Evolutionary conservation across 2,797 vertebrate genomes (phyloP).

Genomic region (Clarias fuscus): DNA sequence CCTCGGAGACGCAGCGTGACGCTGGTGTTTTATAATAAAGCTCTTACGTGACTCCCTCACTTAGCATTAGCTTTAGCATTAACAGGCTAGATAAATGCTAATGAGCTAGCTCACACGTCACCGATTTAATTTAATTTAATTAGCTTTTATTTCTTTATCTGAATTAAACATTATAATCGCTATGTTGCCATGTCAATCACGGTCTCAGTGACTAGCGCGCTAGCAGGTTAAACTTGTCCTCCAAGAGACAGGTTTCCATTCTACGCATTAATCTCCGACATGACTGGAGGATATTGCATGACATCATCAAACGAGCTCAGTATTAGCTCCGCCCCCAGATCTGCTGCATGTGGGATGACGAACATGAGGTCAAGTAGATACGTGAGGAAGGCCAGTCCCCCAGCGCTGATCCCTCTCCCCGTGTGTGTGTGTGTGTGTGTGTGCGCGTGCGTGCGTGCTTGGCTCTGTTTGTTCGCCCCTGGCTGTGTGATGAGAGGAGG

Average conservation of each 20-base stretch:
- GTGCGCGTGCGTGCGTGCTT: not conserved
- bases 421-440: not conserved
- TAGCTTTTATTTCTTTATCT: too few species aligned
- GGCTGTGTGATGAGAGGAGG: constrained; percentile 47
- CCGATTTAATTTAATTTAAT: too few species aligned
- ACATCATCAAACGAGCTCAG: not conserved
- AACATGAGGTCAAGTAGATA: too few species aligned
- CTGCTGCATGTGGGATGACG: too few species aligned
- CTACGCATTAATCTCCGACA: not conserved
- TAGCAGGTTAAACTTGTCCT: not conserved
- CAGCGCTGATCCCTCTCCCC: not conserved
- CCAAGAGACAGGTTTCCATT: not conserved
- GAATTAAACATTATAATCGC: not conserved
- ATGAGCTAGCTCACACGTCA: not conserved
- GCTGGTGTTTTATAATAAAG: constrained; percentile 31
- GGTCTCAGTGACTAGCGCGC: not conserved
- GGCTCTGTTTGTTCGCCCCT: constrained; percentile 47
- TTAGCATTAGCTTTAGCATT: not conserved
- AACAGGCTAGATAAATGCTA: not conserved
- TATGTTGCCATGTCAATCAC: not conserved
- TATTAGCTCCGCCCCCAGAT: not conserved
- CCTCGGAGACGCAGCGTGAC: constrained; percentile 37
- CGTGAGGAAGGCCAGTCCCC: not conserved
- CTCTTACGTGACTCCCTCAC: not conserved
- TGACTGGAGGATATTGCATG: not conserved